Evolutionary conservation across 1,140 invertebrate genomes (phyloP).

Genomic region (Plectrocnemia conspersa): DNA sequence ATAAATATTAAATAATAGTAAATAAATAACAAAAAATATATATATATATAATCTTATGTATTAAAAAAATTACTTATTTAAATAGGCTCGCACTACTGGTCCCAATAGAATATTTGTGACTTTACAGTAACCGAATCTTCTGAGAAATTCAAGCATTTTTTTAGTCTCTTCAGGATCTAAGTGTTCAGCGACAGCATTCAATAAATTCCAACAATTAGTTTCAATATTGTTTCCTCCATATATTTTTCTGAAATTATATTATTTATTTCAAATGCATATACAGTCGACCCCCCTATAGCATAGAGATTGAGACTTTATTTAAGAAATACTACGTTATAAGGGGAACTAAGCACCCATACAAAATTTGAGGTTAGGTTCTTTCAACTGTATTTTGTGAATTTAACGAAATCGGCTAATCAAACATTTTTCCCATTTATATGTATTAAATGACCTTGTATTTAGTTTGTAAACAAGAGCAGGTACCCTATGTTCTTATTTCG

Average conservation of each 20-base stretch:
- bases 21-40: constrained; percentile 9
- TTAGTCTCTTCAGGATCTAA: constrained; percentile 38
- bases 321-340: background rate
- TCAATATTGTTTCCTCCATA: constrained; percentile 38
- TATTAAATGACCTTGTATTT: too few relatives aligned
- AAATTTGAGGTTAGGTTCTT: too few relatives aligned
- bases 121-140: constrained; percentile 47
- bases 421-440: too few relatives aligned
- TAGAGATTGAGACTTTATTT: too few relatives aligned
- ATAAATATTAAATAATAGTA: constrained; percentile 27
- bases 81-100: constrained; percentile 48
- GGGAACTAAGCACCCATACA: too few relatives aligned
- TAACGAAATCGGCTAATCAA: background rate
- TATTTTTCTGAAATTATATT: constrained; percentile 39
- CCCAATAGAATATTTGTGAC: constrained; percentile 48
- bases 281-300: too few relatives aligned
- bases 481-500: too few relatives aligned
- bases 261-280: background rate
- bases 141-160: constrained; percentile 48
- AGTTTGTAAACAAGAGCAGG: too few relatives aligned
- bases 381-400: too few relatives aligned
- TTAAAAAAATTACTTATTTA: constrained; percentile 44
- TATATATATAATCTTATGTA: constrained; percentile 5
- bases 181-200: constrained; percentile 46
- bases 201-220: constrained; percentile 49